Percentiles rank a stretch among this genome's conserved stretches.
Evolutionary conservation across 2,888 invertebrate species (phyloP).

Genomic region (Synanthedon tipuliformis): DNA sequence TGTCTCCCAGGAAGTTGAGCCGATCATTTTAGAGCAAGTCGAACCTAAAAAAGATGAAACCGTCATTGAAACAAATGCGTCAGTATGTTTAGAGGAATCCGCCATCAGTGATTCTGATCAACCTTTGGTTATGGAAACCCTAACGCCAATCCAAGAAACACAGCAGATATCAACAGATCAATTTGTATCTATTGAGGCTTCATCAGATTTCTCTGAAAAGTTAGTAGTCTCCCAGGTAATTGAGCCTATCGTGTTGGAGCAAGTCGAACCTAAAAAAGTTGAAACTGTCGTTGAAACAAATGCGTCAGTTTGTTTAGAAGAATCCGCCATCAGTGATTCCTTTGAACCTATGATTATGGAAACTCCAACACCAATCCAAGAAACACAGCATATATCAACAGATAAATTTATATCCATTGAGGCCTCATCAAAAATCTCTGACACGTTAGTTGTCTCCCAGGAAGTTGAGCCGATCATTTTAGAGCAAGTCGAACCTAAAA

Average conservation of each 20-base stretch:
- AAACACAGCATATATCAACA: not conserved
- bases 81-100: not conserved
- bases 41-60: too few relatives aligned
- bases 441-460: not conserved
- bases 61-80: not conserved
- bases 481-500: not conserved
- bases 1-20: not conserved
- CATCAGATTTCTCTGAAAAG: not conserved
- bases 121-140: not conserved
- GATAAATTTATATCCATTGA: not conserved
- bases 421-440: not conserved
- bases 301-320: not conserved
- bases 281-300: not conserved
- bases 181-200: not conserved
- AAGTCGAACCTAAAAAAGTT: not conserved
- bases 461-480: not conserved
- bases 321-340: not conserved
- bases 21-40: not conserved
- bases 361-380: not conserved
- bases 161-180: not conserved
- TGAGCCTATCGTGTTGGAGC: not conserved
- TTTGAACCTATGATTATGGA: not conserved
- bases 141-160: not conserved
- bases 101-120: not conserved
- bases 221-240: not conserved